Base-by-base conservation (phyloP, 2,888 invertebrate species). In the Euproctis similis region DNA sequence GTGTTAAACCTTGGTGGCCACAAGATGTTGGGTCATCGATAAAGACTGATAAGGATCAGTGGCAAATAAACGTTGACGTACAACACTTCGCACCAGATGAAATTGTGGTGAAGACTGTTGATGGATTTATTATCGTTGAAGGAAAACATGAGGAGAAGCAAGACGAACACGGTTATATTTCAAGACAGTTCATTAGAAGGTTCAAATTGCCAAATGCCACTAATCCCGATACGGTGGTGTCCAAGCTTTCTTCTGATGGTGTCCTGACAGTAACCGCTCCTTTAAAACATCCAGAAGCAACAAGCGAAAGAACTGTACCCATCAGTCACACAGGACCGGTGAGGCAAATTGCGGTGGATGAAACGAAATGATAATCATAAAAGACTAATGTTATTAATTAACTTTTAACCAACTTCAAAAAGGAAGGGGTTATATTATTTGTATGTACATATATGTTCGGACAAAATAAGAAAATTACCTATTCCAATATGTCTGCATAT, bases 131-230 rank as follows among this genome's bases (percentile, higher is more conserved):
- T 5, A 82, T 92, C 0, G 85, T 92, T 8, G 92, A 94, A 64
- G 93, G 91, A 0, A 92, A 90, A 57, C 94, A 94, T 53, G 91
- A 92, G 48, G 93, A 94, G 46, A 90, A 90, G 46, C 87, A 88
- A 40, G 92, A 93, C 45, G 89, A 90, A 17, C 90, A 92, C 49
- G 93, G 93, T 0, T 90, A 85, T 41, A 87, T 93, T 27, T 90
- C 91, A 0, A 86, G 92, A 24, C 91, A 93, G 47, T 92, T 94
- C 46, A 81, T 89, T 1, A 53, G 69, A 26, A 88, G 89, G 34
- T 94, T 93, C 57, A 75, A 88, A 20, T 59, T 94, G 21, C 93
- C 94, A 1, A 87, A 90, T 49, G 90, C 88, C 8, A 89, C 89
- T 23, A 89, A 92, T 47, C 74, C 90, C n/a, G 89, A 89, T 32